Evolutionary conservation across 23 tunicate species (phyloP), one percentile per base, ranked within the genome.

Genomic region (Clavelina lepadiformis): DNA sequence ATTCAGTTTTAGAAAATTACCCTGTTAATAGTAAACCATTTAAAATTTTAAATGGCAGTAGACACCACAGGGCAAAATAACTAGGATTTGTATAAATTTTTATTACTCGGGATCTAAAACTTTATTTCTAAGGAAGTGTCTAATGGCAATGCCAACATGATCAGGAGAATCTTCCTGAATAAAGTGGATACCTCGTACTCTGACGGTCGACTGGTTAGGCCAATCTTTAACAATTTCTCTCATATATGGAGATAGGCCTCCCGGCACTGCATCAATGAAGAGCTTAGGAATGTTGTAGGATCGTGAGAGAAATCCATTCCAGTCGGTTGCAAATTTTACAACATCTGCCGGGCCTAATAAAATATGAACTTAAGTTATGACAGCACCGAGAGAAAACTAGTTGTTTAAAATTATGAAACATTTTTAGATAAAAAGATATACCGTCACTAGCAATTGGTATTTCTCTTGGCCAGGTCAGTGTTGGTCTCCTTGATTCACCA

Each of bases 131-230:
- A n/a, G n/a, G n/a, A n/a, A n/a, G n/a, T n/a, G n/a, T n/a, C n/a
- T n/a, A n/a, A 58, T 26, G 19, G 65, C 65, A 15, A 7, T 26
- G 35, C 65, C 65, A 58, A 58, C 32, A 15, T 58, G 38, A 28
- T 58, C 36, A 29, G 65, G 65, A 4, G 65, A 58, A 58, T 58
- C 65, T 58, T 58, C 65, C n/a, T 58, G 65, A 58, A 58, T 58
- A 38, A 58, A 58, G 32, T 58, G 65, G 6, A 58, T 24, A 4
- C 65, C 65, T 37, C 20, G 8, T 5, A 58, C 65, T 27, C 13
- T 58, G 8, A 28, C 35, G 30, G 30, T 38, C 36, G 13, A 6
- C 35, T 25, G 35, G n/a, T 58, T 58, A 4, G 30, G 13, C 65
- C 65, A 58, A 5, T 15, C 32, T 25, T 38, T 15, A 5, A 6